Conservation (phyloP, 2,113 vertebrate genomes). For the Trachemys scripta region DNA sequence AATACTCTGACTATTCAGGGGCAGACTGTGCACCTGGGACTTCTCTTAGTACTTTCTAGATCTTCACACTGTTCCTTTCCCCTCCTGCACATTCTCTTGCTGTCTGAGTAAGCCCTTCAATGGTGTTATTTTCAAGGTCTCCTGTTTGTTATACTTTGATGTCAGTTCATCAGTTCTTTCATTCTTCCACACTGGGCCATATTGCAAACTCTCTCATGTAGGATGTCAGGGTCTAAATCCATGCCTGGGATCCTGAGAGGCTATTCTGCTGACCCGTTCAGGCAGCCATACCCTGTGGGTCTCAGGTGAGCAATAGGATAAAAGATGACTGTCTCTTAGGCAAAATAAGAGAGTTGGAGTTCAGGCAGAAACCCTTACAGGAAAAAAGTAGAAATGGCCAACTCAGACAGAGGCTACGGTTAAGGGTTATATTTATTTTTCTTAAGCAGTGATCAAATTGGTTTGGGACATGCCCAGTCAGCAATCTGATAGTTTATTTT, state of each 20-base stretch:
- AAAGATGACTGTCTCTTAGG: not conserved
- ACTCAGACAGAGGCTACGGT: not conserved
- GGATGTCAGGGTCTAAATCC: constrained; percentile 15
- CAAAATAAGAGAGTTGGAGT: constrained; percentile 6
- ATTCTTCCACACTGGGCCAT: constrained; percentile 25
- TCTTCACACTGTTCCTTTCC: constrained; percentile 57
- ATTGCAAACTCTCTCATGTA: not conserved
- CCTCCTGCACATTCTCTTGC: constrained; percentile 44
- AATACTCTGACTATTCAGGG: constrained; percentile 54
- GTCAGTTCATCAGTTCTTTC: constrained; percentile 56
- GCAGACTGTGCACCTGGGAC: constrained; percentile 47
- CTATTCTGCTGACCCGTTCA: constrained; percentile 35
- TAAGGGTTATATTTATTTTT: constrained; percentile 11
- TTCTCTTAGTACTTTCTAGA: constrained; percentile 60
- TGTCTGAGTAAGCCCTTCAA: constrained; percentile 50
- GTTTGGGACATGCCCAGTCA: not conserved
- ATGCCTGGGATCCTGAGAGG: not conserved
- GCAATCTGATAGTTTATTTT: constrained; percentile 14
- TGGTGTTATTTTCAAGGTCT: constrained; percentile 10
- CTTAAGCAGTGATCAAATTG: not conserved
- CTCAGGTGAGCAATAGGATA: not conserved
- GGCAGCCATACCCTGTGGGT: constrained; percentile 14
- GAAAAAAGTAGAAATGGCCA: constrained; percentile 45
- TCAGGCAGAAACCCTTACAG: constrained; percentile 5
- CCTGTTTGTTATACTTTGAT: constrained; percentile 35